phyloP scores from a whole-genome alignment of 2,888 invertebrate species.

The Nephrotoma guestfalica region DNA sequence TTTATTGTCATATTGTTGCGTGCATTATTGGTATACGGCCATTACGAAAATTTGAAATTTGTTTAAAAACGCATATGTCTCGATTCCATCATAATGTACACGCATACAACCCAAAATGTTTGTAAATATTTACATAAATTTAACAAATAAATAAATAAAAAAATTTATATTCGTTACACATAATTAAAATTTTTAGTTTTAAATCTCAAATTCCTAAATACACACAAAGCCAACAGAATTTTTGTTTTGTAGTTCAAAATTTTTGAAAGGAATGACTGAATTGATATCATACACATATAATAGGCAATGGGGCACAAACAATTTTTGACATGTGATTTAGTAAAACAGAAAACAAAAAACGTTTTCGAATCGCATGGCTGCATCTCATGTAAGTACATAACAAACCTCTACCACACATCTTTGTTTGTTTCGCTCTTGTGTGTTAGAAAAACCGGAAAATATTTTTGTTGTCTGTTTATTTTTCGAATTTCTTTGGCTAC shows the following conservation, averaged over 20 bases:
- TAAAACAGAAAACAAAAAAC: neutral
- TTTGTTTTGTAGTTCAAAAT: neutral
- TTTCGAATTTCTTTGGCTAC: neutral
- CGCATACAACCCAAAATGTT: neutral
- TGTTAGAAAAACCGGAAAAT: constrained; percentile 5
- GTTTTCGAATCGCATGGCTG: neutral
- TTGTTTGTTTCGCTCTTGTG: constrained; percentile 4
- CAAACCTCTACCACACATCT: neutral
- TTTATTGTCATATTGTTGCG: neutral
- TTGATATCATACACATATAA: neutral
- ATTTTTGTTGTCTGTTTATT: constrained; percentile 2
- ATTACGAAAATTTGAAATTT: neutral
- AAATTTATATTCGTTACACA: neutral
- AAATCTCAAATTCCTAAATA: neutral
- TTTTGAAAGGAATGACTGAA: neutral
- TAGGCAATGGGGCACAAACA: neutral
- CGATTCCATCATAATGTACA: neutral
- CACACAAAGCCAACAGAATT: neutral
- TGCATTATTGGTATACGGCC: neutral
- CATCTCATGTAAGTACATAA: neutral
- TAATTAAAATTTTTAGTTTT: neutral
- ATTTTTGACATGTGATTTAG: neutral
- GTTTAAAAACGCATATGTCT: neutral
- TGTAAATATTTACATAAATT: neutral
- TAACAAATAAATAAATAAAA: neutral